Evolutionary conservation across 1,140 invertebrate species (phyloP), one percentile per base, ranked within the genome.

Genomic region (Patella vulgata): DNA sequence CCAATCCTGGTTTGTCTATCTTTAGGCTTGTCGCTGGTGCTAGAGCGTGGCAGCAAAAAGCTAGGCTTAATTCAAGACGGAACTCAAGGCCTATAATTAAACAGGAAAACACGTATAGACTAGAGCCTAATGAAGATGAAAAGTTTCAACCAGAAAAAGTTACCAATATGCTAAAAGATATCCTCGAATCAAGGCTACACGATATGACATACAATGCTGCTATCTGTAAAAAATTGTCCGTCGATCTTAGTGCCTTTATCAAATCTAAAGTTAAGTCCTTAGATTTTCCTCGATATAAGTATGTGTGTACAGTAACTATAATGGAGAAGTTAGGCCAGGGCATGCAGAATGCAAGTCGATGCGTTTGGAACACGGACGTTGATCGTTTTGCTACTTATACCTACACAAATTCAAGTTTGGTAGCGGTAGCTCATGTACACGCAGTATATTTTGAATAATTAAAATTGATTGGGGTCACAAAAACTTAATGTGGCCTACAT

Each of bases 371-470:
- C 48, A 44, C 68, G 1, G 56, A 64, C 9, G 66, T 68, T 1
- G 79, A 82, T 56, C 74, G 68, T 36, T 81, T 74, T 28, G 74
- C 80, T 17, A 63, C 72, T 14, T 73, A 65, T 25, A 67, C 70
- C 0, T 81, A 68, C 61, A 63, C 60, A 14, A 81, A 77, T 52
- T 9, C 53, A 14, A 59, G 59, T 3, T 39, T 81, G 2, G 71
- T 78, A 52, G 79, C 73, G 11, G 66, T 75, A 6, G 79, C 71
- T 4, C 68, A 67, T 39, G 74, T 82, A 3, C 69, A 77, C 56
- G 80, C 59, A 8, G 60, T 80, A 11, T 82, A 82, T 44, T 81
- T 68, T 63, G 78, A 81, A 61, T 82, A 59, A n/a, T n/a, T n/a
- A n/a, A n/a, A n/a, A n/a, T n/a, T n/a, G n/a, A n/a, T n/a, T n/a